Percentiles rank a stretch among this genome's conserved stretches.
These are phyloP conservation scores for Dusona sp. DNA, from an alignment of 2,888 invertebrate genomes.

Conservation along the genomic window DNA sequence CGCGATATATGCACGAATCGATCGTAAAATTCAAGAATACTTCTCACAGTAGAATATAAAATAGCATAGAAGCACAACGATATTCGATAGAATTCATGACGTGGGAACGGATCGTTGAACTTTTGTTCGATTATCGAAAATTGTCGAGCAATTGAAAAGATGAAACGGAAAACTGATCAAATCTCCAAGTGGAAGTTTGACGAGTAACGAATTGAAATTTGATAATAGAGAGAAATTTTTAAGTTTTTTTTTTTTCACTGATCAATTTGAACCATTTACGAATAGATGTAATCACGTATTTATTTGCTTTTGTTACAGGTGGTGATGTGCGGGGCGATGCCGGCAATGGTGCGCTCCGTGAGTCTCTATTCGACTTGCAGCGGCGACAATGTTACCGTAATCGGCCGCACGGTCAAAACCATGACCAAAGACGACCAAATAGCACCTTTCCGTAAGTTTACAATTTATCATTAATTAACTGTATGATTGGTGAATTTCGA, in stretches of 20 bases:
- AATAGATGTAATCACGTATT: background rate
- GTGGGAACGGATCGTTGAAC: constrained; percentile 53
- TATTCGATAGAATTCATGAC: constrained; percentile 52
- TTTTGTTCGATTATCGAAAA: background rate
- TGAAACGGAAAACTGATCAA: background rate
- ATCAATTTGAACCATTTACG: background rate
- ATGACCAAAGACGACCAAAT: constrained; percentile 85
- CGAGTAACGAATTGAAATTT: background rate
- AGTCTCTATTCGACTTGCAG: constrained; percentile 90
- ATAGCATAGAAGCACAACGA: constrained; percentile 45
- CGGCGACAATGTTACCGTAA: constrained; percentile 88
- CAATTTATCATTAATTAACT: background rate
- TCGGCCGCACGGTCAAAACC: constrained; percentile 88
- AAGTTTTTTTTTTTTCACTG: background rate
- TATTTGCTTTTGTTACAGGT: constrained; percentile 84
- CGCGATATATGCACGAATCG: constrained; percentile 74
- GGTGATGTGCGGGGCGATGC: constrained; percentile 91
- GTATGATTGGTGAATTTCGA: background rate
- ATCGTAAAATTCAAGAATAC: constrained; percentile 75
- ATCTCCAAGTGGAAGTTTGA: too few relatives aligned
- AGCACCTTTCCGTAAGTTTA: constrained; percentile 88
- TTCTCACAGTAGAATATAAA: constrained; percentile 51
- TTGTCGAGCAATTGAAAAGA: background rate
- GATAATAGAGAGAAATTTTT: background rate
- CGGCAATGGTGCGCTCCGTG: constrained; percentile 90